Evolutionary conservation across 2,888 invertebrate genomes (phyloP), one percentile per base, ranked within the genome.

Genomic region (Luperina testacea): DNA sequence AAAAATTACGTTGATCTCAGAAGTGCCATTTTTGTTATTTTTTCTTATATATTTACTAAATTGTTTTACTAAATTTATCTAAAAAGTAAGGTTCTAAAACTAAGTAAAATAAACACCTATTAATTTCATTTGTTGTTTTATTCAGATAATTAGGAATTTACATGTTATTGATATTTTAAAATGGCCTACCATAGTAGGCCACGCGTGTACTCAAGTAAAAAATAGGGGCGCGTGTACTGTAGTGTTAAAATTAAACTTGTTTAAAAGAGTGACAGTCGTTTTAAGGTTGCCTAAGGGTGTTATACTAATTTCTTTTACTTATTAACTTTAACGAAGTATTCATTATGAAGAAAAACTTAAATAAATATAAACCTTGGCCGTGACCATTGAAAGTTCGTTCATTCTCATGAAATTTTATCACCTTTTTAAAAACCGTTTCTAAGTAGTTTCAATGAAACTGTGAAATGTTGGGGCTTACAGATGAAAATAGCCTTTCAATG

Each of bases 381-480:
- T 27, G n/a, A 51, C 17, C 27, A 71, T 51, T 64, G 32, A 3
- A 27, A 65, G 1, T 38, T 57, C 6, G 8, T 71, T 48, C 27
- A 17, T 38, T 57, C 38, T 70, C 27, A n/a, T 63, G 17, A 68
- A 71, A 53, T 68, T 38, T 20, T 63, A 76, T 81, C 0, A 13
- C 42, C 13, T 0, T n/a, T 51, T n/a, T 42, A 77, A 71, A 71
- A 45, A 38, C 11, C 9, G 3, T 51, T 65, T 13, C 32, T 61
- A n/a, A n/a, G n/a, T n/a, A 20, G 6, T 82, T 61, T 72, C 13
- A 32, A 42, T 71, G 24, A 71, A 71, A 77, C 27, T 77, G 48
- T 77, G 32, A 53, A 53, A 53, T 20, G 2, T 15, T 65, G 1
- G 3, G 13, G 2, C 20, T 38, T 75, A 42, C 9, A 59, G 6